Evolutionary conservation across 2,888 invertebrate species (phyloP).

Genomic region (Capitulum mitella): DNA sequence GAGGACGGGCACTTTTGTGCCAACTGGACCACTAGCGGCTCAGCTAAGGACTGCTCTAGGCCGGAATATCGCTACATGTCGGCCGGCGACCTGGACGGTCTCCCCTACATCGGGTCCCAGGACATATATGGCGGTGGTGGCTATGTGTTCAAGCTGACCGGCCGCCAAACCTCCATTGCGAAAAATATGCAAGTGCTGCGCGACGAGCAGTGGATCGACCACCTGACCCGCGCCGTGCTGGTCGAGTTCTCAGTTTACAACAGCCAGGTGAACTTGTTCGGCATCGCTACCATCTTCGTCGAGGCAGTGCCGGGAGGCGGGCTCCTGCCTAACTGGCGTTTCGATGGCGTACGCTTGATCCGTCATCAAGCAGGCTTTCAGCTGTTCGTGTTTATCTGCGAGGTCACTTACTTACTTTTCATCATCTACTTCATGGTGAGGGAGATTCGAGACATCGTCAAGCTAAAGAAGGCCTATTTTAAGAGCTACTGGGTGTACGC

Average conservation of each 20-base stretch:
- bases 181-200: conserved; percentile 42
- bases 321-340: conserved; percentile 34
- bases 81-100: conserved; percentile 43
- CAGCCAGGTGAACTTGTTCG: conserved; percentile 43
- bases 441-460: conserved; percentile 40
- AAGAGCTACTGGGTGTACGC: conserved; percentile 46
- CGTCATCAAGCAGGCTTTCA: conserved; percentile 43
- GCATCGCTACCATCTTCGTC: conserved; percentile 35
- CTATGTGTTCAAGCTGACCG: conserved; percentile 42
- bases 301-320: conserved; percentile 37
- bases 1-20: conserved; percentile 38
- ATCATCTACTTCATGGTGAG: conserved; percentile 44
- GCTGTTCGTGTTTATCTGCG: conserved; percentile 43
- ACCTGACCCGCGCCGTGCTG: conserved; percentile 48
- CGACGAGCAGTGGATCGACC: conserved; percentile 46
- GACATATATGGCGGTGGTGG: conserved; percentile 48
- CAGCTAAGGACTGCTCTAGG: neutral
- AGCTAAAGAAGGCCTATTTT: conserved; percentile 42
- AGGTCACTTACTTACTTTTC: conserved; percentile 44
- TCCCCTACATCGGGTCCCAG: conserved; percentile 44
- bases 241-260: conserved; percentile 52
- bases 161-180: conserved; percentile 38
- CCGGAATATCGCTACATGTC: conserved; percentile 38
- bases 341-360: conserved; percentile 34
- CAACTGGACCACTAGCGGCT: conserved; percentile 36